These are phyloP conservation scores for Loriculus beryllinus DNA, from an alignment of 2,797 vertebrate genomes.

Conservation along the genomic window DNA sequence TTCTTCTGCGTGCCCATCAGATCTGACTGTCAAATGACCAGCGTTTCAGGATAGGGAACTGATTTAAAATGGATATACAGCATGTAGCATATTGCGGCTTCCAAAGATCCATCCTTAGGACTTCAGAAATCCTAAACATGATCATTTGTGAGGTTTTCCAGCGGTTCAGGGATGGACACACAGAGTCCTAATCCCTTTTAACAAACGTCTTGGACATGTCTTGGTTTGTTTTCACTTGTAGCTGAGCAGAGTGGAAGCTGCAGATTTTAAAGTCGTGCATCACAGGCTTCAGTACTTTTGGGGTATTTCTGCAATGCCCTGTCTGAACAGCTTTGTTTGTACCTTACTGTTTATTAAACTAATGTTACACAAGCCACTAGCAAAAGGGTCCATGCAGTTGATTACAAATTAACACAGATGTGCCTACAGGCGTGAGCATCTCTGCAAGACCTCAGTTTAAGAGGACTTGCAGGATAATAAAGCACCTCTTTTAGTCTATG, in stretches of 20 bases:
- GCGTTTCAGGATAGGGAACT: not conserved
- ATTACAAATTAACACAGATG: not conserved
- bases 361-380: not conserved
- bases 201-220: not conserved
- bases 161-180: not conserved
- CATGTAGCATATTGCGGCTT: not conserved
- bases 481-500: not conserved
- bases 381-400: not conserved
- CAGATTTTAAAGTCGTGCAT: not conserved
- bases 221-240: not conserved
- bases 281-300: not conserved
- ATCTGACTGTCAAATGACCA: not conserved
- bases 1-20: rapidly evolving
- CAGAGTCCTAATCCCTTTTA: not conserved
- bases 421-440: not conserved
- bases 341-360: not conserved
- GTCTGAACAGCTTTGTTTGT: not conserved
- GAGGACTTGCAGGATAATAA: not conserved
- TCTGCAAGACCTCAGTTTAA: not conserved
- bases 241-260: not conserved
- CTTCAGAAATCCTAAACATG: not conserved
- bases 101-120: not conserved
- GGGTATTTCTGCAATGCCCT: not conserved
- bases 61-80: not conserved
- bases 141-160: not conserved